These are phyloP conservation scores for Pangasius djambal DNA, from an alignment of 2,797 vertebrate genomes.

Conservation along the genomic window DNA sequence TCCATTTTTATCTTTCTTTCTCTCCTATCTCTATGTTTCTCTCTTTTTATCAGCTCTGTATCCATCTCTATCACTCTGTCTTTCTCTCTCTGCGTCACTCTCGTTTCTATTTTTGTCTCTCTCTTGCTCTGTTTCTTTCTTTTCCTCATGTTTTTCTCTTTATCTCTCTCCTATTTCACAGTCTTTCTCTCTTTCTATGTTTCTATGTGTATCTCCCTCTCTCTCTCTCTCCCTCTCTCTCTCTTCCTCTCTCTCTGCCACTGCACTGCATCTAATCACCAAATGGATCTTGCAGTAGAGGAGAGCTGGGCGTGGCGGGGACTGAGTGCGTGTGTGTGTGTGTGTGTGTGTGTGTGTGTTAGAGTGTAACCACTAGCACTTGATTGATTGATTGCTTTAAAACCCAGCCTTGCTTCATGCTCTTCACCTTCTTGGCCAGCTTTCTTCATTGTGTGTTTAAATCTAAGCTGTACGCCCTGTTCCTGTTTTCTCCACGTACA, in stretches of 20 bases:
- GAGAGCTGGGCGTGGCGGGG: slow-evolving; percentile 42
- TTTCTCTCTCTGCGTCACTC: background rate
- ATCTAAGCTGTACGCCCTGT: background rate
- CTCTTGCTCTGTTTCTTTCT: background rate
- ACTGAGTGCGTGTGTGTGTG: slow-evolving; percentile 40
- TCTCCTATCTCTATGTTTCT: background rate
- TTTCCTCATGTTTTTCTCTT: background rate
- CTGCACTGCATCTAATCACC: slow-evolving; percentile 69
- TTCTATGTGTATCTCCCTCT: background rate
- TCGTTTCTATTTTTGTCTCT: background rate
- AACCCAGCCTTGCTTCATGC: slow-evolving; percentile 13
- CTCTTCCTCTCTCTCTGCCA: background rate
- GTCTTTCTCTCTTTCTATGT: background rate
- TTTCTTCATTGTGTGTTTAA: background rate
- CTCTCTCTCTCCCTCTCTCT: background rate
- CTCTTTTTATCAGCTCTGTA: no score
- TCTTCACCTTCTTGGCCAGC: slow-evolving; percentile 30
- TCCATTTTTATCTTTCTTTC: rapidly evolving
- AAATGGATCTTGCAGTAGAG: slow-evolving; percentile 66
- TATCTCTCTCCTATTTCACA: no score
- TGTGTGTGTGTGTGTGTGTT: slow-evolving; percentile 51
- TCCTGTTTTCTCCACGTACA: background rate
- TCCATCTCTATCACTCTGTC: background rate
- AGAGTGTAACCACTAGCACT: slow-evolving; percentile 33
- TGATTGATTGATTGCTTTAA: slow-evolving; percentile 35